Base-by-base conservation (phyloP, 2,797 vertebrate species). In the Coreius guichenoti region DNA sequence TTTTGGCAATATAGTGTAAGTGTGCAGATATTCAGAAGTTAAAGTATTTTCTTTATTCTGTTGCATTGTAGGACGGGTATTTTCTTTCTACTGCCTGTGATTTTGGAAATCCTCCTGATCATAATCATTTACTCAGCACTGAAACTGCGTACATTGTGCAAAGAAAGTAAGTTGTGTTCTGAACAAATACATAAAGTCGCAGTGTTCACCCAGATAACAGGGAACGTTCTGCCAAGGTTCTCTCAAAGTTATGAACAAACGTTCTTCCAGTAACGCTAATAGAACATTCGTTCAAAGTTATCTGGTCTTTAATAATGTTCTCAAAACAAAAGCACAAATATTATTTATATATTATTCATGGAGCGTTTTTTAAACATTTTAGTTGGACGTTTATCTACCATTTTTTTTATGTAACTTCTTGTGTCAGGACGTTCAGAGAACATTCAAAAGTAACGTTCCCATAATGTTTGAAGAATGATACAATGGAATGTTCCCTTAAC, bases 1-100 rank as follows among this genome's bases (percentile, higher is more conserved):
- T 43, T 43, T 2, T 43, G 39, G 2, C 2, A 2, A 43, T 43
- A 43, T 9, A 43, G 39, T 58, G 21, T 3, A n/a, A 5, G 23
- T 0, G 8, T 12, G 11, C 33, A 14, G 1, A 16, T 58, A 29
- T 13, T 63, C 8, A 43, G 1, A 29, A 33, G 31, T 8, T 29
- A 1, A 65, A 17, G 14, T 29, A 0, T n/a, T 17, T 33, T 29
- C 23, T 17, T 12, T 43, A 8, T 43, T 81, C 67, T 81, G 39
- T 33, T 49, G 4, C 1, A 29, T 72, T 56, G 6, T 43, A 82
- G 81, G 69, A 47, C 81, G 5, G 26, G 26, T 31, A 0, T 56
- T 21, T 26, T 81, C 0, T 31, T 82, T 47, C 69, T 82, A 26
- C 11, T 82, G 69, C 19, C 68, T 61, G 68, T 82, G 36, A 11